Evolutionary conservation across 2,797 vertebrate genomes (phyloP), one percentile per base, ranked within the genome.

Genomic region (Chlorospingus flavigularis): DNA sequence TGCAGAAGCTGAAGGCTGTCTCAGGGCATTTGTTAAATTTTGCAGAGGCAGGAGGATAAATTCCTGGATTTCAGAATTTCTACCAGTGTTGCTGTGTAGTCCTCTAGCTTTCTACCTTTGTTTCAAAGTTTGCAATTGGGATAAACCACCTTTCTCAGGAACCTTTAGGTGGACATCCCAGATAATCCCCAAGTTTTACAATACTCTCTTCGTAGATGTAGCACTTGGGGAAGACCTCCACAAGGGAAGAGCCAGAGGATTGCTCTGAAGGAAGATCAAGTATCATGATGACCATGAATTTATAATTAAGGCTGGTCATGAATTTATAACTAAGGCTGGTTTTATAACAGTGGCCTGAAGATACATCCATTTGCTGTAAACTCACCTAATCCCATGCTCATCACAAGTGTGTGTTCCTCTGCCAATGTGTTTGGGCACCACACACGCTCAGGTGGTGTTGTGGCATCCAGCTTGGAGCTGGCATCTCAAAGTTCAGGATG

Each of bases 121-220:
- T 55, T 65, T 43, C 6, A 4, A 20, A 84, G n/a, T 7, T 33
- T 62, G 14, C 13, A 55, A 4, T 3, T 68, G 40, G 63, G 21
- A 14, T 35, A 58, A 72, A 10, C 7, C 3, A 47, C 4, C 18
- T 31, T 31, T 25, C 21, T 35, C 15, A 53, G 37, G 2, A 5
- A 16, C 25, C 0, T 0, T 45, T 21, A 13, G 16, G 53, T 28
- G 45, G 40, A 67, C 80, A 65, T 74, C 28, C 40, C 39, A 19
- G 6, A 6, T 20, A 35, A 62, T 6, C 24, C 43, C 23, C 19
- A 42, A 55, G 15, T 28, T 24, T 48, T 72, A 16, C 23, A 57
- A 3, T 2, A 3, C 10, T 17, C 0, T 23, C 20, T 39, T 23
- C 47, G 25, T 12, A 37, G 19, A 16, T 1, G 16, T 30, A 81